Evolutionary conservation across 92 coral and sea anemone species (phyloP), one percentile per base, ranked within the genome.

Genomic region (Galaxea fascicularis): DNA sequence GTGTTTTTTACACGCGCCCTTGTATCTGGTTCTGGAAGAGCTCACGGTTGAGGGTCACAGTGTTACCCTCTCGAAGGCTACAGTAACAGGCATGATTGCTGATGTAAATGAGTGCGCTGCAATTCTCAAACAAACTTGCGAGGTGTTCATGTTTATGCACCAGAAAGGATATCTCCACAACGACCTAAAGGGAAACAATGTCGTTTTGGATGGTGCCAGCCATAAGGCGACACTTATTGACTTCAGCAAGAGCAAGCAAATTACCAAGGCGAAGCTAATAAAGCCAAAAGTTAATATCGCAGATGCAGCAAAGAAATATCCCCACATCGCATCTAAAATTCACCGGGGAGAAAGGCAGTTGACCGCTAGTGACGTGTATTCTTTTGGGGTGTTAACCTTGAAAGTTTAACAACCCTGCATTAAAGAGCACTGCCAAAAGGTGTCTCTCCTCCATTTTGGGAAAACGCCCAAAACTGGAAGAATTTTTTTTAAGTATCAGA

Each of bases 201-300:
- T 81, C 1, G 65, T 81, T 0, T 10, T 81, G 22, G 65, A 58
- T 12, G 76, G 76, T 13, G 13, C 4, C 12, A 6, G 13, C 14
- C 66, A 39, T 27, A 15, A 35, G 10, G 81, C 88, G 21, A 24
- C 74, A 14, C 44, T 83, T 15, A 83, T 62, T 0, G 88, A 83
- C 54, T 83, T 83, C 18, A 81, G 88, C 15, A 83, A 83, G n/a
- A 83, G 88, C 28, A 0, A n/a, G 1, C 11, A 62, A 47, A 24
- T 62, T 12, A 0, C n/a, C n/a, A 74, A 83, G 27, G 69, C 24
- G 11, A 83, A 8, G 63, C 16, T 4, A 20, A 8, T 13, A 53
- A 53, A 53, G 17, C 59, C n/a, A 12, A 53, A 53, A 53, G 18
- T 53, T 5, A 53, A 53, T n/a, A 4, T 53, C 17, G 59, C 13